Evolutionary conservation across 2,113 vertebrate species (phyloP).

Genomic region (Casuarius casuarius): DNA sequence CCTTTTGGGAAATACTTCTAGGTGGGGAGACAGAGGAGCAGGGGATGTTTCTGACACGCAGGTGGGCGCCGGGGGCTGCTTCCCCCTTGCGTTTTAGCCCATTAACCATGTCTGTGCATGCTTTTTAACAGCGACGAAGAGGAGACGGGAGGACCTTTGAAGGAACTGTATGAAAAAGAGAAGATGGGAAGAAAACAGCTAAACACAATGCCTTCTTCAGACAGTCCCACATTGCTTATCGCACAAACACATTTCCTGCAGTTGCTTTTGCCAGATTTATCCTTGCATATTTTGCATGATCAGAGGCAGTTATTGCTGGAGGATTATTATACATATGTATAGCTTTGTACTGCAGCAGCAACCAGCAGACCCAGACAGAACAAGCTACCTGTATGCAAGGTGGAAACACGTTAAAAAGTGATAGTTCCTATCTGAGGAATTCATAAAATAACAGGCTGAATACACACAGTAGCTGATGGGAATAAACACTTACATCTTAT

Average conservation of each 20-base stretch:
- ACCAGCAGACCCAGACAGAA: neutral
- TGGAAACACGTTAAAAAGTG: neutral
- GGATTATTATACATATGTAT: neutral
- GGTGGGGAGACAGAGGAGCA: neutral
- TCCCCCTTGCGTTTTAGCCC: neutral
- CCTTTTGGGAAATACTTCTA: neutral
- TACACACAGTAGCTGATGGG: neutral
- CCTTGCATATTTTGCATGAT: neutral
- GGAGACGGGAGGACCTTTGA: neutral
- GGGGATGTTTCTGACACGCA: neutral
- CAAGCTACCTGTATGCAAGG: neutral
- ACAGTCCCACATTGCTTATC: neutral
- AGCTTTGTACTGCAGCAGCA: neutral
- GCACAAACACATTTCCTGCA: neutral
- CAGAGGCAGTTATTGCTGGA: neutral
- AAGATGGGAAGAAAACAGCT: neutral
- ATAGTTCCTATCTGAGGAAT: neutral
- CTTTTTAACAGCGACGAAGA: neutral
- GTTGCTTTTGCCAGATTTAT: neutral
- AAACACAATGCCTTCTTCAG: neutral
- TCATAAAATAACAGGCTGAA: neutral
- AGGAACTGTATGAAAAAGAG: neutral
- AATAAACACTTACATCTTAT: neutral
- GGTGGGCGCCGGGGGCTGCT: neutral
- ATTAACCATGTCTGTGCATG: neutral